phyloP scores from a whole-genome alignment of 2,888 invertebrate genomes.

The Lissocephala sabroskyi region DNA sequence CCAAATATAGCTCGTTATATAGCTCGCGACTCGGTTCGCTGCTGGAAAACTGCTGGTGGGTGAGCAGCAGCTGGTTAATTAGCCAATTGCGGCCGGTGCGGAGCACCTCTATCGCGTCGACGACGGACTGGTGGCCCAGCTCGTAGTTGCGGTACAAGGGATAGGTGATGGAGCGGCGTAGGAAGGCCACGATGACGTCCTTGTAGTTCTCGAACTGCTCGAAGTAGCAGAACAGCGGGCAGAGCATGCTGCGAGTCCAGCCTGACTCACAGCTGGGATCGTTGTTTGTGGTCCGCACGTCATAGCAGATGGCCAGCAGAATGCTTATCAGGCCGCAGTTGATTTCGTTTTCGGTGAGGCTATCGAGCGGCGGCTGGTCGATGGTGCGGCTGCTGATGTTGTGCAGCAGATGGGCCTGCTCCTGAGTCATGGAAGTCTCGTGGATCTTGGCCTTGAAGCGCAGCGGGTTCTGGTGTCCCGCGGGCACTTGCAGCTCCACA shows the following conservation, averaged over 20 bases:
- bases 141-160: conserved; percentile 70
- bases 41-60: conserved; percentile 50
- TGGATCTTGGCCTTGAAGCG: conserved; percentile 57
- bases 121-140: conserved; percentile 59
- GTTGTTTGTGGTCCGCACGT: conserved; percentile 65
- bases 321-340: conserved; percentile 69
- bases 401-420: conserved; percentile 60
- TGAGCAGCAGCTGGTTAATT: conserved; percentile 64
- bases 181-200: conserved; percentile 62
- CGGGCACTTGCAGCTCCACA: conserved; percentile 68
- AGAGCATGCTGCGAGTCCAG: conserved; percentile 69
- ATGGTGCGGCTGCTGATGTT: conserved; percentile 51
- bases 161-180: conserved; percentile 67
- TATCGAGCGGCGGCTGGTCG: conserved; percentile 26
- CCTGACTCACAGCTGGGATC: conserved; percentile 69
- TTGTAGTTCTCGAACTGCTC: conserved; percentile 63
- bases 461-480: conserved; percentile 69
- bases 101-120: conserved; percentile 66
- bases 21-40: conserved; percentile 52
- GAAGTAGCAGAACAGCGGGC: conserved; percentile 64
- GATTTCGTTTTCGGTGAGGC: conserved; percentile 48
- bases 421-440: conserved; percentile 53
- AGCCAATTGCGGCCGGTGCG: conserved; percentile 62
- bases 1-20: conserved; percentile 62
- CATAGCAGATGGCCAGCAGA: conserved; percentile 69